Base-by-base conservation (phyloP, 2,797 vertebrate species). In the Falco cherrug region DNA sequence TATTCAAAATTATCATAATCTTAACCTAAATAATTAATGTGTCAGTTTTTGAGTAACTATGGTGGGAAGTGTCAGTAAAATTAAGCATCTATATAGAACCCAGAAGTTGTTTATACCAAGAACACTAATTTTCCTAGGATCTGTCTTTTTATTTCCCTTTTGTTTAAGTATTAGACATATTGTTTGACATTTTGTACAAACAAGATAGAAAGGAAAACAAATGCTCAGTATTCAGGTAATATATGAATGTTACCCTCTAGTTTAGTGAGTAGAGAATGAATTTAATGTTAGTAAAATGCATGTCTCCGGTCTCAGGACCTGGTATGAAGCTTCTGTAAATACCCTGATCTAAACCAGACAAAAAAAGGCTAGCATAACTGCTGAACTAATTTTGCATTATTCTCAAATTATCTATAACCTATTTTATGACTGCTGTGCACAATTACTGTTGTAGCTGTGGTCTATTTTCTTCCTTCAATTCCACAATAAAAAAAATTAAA, bases 41-140 rank as follows among this genome's bases (percentile, higher is more conserved):
- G 33, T 87, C 65, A 59, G 11, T 3, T 65, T 95, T 89, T 75
- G 47, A 73, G 64, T 39, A 89, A 57, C 68, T 80, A 1, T 17
- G 50, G 87, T 68, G 68, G 78, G 81, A 94, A 85, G 41, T 79
- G 71, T 87, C 84, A 89, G 45, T 82, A 87, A 93, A 94, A 79
- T n/a, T 33, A 60, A 54, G 28, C 1, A 26, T 35, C 76, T 65
- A 2, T 54, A 5, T 20, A 64, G 53, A 87, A 79, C 37, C 22
- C 50, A 89, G 53, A 41, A 85, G 63, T 76, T 60, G 16, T 70
- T 95, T 74, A 79, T 67, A 79, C 24, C 48, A 82, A 68, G 2
- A 25, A 39, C 24, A 45, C 7, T 10, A 87, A 20, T 75, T 83
- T 84, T 54, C 35, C 33, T 61, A 60, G 6, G 41, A 67, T 89